phyloP scores from a whole-genome alignment of 1,140 invertebrate genomes.

The Penaeus indicus region DNA sequence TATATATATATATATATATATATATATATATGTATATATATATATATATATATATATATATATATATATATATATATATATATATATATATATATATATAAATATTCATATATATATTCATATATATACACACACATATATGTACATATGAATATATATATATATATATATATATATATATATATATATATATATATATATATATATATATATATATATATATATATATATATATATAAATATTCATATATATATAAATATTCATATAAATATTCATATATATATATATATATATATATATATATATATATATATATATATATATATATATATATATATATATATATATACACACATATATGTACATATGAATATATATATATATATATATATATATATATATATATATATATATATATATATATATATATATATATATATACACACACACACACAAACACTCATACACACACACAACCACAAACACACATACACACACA shows the following conservation, averaged over 20 bases:
- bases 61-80: conserved; percentile 11
- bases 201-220: conserved; percentile 2
- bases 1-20: conserved; percentile 12
- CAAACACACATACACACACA: neutral
- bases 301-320: conserved; percentile 25
- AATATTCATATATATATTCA: neutral
- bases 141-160: neutral
- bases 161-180: conserved; percentile 25
- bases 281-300: conserved; percentile 20
- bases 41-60: conserved; percentile 22
- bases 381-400: neutral
- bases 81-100: conserved; percentile 13
- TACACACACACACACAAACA: conserved; percentile 7
- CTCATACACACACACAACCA: neutral
- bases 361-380: neutral
- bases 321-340: conserved; percentile 24
- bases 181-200: conserved; percentile 33
- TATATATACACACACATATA: conserved; percentile 11
- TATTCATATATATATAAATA: neutral
- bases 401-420: neutral
- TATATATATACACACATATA: neutral
- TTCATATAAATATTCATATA: neutral
- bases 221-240: neutral
- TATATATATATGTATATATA: conserved; percentile 13
- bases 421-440: neutral